These are phyloP conservation scores for Philopedon plagiatum DNA, from an alignment of 2,888 invertebrate genomes.

Conservation along the genomic window DNA sequence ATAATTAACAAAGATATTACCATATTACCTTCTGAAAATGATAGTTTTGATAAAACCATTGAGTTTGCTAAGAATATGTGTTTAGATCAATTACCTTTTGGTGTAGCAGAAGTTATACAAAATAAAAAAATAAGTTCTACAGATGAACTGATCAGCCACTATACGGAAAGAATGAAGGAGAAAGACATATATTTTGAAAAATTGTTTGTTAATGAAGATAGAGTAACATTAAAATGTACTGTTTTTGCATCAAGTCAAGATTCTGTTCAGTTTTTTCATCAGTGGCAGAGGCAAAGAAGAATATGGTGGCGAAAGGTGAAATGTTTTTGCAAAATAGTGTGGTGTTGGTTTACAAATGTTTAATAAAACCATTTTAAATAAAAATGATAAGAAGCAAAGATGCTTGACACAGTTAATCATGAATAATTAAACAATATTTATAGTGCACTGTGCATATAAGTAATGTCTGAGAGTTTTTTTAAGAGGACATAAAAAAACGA, in stretches of 20 bases:
- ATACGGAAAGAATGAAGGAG: conserved; percentile 34
- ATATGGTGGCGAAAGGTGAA: conserved; percentile 85
- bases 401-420: no score
- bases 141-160: conserved; percentile 44
- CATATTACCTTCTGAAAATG: conserved; percentile 66
- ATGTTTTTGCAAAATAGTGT: no score
- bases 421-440: no score
- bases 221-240: conserved; percentile 65
- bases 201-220: conserved; percentile 53
- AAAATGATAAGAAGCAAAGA: no score
- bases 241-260: conserved; percentile 69
- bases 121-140: conserved; percentile 37
- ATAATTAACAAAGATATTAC: conserved; percentile 70
- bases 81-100: conserved; percentile 68
- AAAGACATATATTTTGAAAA: conserved; percentile 53
- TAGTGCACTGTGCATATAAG: no score
- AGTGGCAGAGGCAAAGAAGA: conserved; percentile 83
- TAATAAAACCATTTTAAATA: no score
- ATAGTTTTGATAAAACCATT: conserved; percentile 61
- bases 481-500: no score
- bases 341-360: no score
- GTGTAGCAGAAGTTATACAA: conserved; percentile 65
- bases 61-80: conserved; percentile 65
- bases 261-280: conserved; percentile 78
- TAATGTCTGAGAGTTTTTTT: no score